Base-by-base conservation (phyloP, 2,113 vertebrate genomes). In the Hoplias malabaricus region DNA sequence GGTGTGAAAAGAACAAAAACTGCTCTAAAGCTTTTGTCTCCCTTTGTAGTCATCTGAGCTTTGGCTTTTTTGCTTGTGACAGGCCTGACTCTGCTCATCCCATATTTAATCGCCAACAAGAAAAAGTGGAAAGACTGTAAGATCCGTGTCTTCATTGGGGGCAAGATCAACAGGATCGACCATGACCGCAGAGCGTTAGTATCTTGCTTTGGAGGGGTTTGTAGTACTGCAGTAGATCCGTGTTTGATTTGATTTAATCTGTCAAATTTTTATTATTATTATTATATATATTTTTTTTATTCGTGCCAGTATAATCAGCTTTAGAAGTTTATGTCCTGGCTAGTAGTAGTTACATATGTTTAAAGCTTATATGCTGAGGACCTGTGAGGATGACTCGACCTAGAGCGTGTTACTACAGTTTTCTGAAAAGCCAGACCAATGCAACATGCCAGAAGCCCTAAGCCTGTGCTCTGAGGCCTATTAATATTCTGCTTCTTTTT, bases 131-230 rank as follows among this genome's bases (percentile, higher is more conserved):
- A 88, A 7, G 91, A 92, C 85, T 93, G 92, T 84, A 89, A 89
- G 82, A 93, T 93, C 50, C 86, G 91, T 0, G 89, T 93, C 56
- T 93, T 93, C 79, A 92, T 93, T 5, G 93, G 93, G 0, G 93
- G 93, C 4, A 93, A 93, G 90, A 98, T 99, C 90, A 99, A 99
- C 87, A 92, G 98, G 84, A 99, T 99, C 81, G 98, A 99, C 89
- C 98, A 98, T 63, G 98, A 99, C 86, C 95, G 97, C 80, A 93
- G 98, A 93, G 93, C 94, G 98, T 99, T 89, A 94, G 97, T 94
- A 61, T 69, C 42, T 66, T 19, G n/a, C 36, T 8, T 19, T 16
- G 1, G 0, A 5, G 8, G 13, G 5, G 12, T 27, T 8, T 40
- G 42, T 33, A 21, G 1, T 19, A 48, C n/a, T n/a, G n/a, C n/a